Percentiles rank a stretch among this genome's conserved stretches.
phyloP scores from a whole-genome alignment of 1,140 invertebrate species.

The Drosophila santomea region DNA sequence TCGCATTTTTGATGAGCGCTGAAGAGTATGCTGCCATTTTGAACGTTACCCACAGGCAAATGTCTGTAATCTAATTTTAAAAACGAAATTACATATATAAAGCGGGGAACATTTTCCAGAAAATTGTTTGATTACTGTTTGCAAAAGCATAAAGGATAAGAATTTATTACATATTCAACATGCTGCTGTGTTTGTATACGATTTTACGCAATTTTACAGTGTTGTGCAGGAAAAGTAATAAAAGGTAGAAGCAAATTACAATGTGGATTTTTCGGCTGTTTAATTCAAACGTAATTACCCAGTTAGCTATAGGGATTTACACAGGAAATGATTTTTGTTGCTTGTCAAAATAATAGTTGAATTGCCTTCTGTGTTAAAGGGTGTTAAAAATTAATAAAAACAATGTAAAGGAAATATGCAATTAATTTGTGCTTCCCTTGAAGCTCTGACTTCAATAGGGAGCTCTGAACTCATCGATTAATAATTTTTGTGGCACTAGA shows the following conservation, averaged over 20 bases:
- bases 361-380: too few relatives aligned
- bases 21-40: constrained; percentile 42
- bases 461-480: background rate
- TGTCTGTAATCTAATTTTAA: constrained; percentile 64
- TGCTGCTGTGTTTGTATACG: background rate
- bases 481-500: background rate
- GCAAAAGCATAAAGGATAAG: constrained; percentile 47
- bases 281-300: background rate
- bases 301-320: too few relatives aligned
- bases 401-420: too few relatives aligned
- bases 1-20: constrained; percentile 55
- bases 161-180: constrained; percentile 31
- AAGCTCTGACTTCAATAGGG: background rate
- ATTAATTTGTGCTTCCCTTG: too few relatives aligned
- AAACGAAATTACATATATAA: constrained; percentile 66
- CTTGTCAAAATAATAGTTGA: too few relatives aligned
- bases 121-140: constrained; percentile 57
- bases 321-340: too few relatives aligned
- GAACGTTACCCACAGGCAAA: constrained; percentile 49
- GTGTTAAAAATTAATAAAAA: too few relatives aligned
- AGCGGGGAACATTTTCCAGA: constrained; percentile 45
- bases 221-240: constrained; percentile 6
- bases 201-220: constrained; percentile 12
- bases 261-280: background rate
- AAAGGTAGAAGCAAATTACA: background rate